Evolutionary conservation across 1,140 invertebrate species (phyloP), one percentile per base, ranked within the genome.

Genomic region (Sogatella furcifera): DNA sequence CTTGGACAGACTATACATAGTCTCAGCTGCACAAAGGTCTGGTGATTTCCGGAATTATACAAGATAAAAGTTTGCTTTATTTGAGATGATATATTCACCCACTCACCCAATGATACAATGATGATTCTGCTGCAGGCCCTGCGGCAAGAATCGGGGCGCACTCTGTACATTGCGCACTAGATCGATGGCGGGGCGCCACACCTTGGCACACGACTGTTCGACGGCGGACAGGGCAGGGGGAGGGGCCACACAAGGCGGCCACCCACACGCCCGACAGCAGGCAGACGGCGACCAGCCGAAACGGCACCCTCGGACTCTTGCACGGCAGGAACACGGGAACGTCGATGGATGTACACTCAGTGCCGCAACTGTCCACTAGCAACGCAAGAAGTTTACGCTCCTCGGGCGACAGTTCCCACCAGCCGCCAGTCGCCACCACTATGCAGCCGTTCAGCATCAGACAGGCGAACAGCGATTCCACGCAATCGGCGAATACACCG

Each of bases 251-350:
- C 8, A 94, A 74, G 5, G 86, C 82, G 62, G 87, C 73, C 0
- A 90, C 80, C 73, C 89, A 84, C 4, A 91, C 81, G 63, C 85
- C 79, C 57, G 81, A 79, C n/a, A 86, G 74, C 13, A 92, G 71
- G 57, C 84, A 83, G 64, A 88, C 84, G 5, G 85, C 84, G 10
- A 92, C 80, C 52, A 91, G 79, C 67, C 90, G 77, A 68, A 90
- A 90, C 11, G 88, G 88, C 2, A 90, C 81, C 88, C 92, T 69
- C 34, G 90, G 89, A 71, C 89, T 92, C 71, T 84, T 89, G 46
- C 84, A 78, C 8, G 90, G 89, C 28, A 92, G 74, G 75, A 88
- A 94, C 9, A 92, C 81, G 9, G 89, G 84, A 42, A 90, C 78
- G 72, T 93, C 90, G 65, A 83, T 77, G 0, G 84, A 76, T 1